Base-by-base conservation (phyloP, 2,888 invertebrate species). In the Saturnia japonica region DNA sequence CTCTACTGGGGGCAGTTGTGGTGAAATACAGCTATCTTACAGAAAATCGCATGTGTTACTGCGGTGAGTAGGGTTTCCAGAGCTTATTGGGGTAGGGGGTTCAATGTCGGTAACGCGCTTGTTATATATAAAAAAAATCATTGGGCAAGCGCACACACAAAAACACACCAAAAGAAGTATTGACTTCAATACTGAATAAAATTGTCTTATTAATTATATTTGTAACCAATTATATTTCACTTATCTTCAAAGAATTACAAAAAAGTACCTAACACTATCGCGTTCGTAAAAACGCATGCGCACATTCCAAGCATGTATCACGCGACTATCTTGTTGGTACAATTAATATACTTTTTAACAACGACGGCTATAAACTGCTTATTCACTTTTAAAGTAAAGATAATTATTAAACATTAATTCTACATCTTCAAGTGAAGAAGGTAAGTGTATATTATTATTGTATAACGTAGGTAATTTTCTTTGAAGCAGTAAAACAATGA, bases 161-260 rank as follows among this genome's bases (percentile, higher is more conserved):
- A n/a, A n/a, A n/a, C n/a, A 6, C 34, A 6, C 34, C 34, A 34
- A 34, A 34, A 34, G 34, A 34, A 34, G 2, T 34, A 34, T 34
- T n/a, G 6, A 34, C 6, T 34, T 34, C 34, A 34, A 34, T 34
- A 34, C 2, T 34, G 6, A 12, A 47, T 47, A 14, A 43, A 25
- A 67, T 47, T 28, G 1, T 8, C 28, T 60, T 60, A 64, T 40
- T 40, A 64, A 64, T 64, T 69, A 69, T 22, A 62, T 69, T 43
- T 67, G 51, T 67, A 67, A 51, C 42, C 68, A 71, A 71, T 71
- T 45, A 71, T 68, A 64, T 71, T 71, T 68, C 71, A 71, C 71
- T 71, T 71, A 68, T 64, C 51, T 64, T 71, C 22, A 34, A 60
- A 47, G 34, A 51, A 68, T 64, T 71, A 64, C 40, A 68, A 68